These are phyloP conservation scores for Gobius niger DNA, from an alignment of 2,113 vertebrate species.

Conservation along the genomic window DNA sequence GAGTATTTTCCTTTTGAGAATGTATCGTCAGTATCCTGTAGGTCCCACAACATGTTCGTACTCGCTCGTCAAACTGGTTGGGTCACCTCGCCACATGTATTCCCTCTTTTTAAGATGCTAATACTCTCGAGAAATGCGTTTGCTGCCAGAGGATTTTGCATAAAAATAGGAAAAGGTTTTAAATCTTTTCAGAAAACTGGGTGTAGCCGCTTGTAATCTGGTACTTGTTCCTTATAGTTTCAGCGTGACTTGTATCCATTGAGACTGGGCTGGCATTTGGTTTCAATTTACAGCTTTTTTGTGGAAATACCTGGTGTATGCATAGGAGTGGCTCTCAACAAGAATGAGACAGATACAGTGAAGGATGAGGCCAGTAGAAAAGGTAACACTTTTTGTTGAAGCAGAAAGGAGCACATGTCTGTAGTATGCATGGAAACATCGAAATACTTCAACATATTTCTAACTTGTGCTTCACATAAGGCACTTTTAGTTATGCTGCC, in stretches of 20 bases:
- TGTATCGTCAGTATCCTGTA: constrained; percentile 32
- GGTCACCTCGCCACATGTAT: constrained; percentile 33
- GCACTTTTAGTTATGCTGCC: too few species aligned
- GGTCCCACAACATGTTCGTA: constrained; percentile 49
- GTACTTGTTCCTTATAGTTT: not conserved
- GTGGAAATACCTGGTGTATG: constrained; percentile 14
- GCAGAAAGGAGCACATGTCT: too few species aligned
- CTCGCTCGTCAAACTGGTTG: constrained; percentile 71
- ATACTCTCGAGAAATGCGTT: constrained; percentile 10
- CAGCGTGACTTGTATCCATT: constrained; percentile 13
- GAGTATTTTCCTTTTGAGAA: constrained; percentile 16
- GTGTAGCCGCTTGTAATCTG: not conserved
- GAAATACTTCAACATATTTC: too few species aligned
- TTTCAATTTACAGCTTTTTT: constrained; percentile 50
- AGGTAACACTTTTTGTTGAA: not conserved
- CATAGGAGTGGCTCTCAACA: constrained; percentile 3
- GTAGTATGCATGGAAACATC: too few species aligned
- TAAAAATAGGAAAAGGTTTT: not conserved
- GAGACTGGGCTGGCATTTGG: constrained; percentile 30
- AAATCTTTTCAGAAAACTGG: not conserved
- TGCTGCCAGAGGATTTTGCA: constrained; percentile 16
- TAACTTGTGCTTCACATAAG: too few species aligned
- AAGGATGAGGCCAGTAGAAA: not conserved
- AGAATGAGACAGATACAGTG: not conserved
- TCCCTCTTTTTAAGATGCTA: constrained; percentile 38